Base-by-base conservation (phyloP, 2,888 invertebrate genomes). In the Nezara viridula region DNA sequence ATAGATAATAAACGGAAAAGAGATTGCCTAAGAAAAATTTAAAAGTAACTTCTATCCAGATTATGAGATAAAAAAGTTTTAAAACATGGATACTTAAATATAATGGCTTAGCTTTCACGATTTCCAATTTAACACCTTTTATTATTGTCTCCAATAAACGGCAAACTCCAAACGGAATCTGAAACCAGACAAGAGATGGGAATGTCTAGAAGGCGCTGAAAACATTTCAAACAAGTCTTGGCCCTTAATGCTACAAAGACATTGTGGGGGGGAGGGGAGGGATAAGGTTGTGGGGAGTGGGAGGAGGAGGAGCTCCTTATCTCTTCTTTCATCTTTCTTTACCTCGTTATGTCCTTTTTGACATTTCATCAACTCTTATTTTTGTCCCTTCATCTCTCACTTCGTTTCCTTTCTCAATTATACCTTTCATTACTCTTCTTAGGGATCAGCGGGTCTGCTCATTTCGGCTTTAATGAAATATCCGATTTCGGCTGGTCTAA, bases 331-430 rank as follows among this genome's bases (percentile, higher is more conserved):
- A 55, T 55, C 55, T 55, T 60, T 60, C 60, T 60, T 60, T 60
- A 60, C 27, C 60, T 60, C 60, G 60, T 60, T 60, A 60, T 27
- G 4, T 60, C 16, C 60, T 60, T 60, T 60, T 27, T 60, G 60
- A 60, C 60, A 60, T 60, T 60, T 60, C 60, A 60, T 60, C 60
- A 32, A 60, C 60, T 60, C 60, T 60, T 9, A 32, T 27, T 60
- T 60, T 60, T 60, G 60, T 60, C 60, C n/a, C n/a, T 55, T n/a
- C 55, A 3, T 60, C 60, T 27, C 10, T 55, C 55, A 27, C 60
- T 16, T 27, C 60, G 5, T 27, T 60, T 27, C 60, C 60, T 27
- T 32, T 60, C 27, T 60, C 60, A 60, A 60, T 60, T 27, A 60
- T 60, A 60, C 14, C 60, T 27, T 27, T 60, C 60, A 60, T 27